These are phyloP conservation scores for Triplophysa tibetana DNA, from an alignment of 2,113 vertebrate genomes.

Conservation along the genomic window DNA sequence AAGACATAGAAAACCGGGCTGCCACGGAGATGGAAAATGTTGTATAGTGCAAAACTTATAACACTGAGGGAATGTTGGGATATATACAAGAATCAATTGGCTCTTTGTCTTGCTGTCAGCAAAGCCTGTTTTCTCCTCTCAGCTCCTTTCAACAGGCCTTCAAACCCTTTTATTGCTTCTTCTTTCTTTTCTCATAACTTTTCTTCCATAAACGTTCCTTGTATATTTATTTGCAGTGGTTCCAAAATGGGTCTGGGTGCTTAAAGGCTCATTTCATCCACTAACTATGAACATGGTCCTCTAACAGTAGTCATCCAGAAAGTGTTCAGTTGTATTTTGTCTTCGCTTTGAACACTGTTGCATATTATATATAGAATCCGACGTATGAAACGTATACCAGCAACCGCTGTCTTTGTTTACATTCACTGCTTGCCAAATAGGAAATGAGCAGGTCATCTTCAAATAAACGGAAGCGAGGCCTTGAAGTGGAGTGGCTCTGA, in stretches of 20 bases:
- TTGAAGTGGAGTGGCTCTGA: conserved; percentile 8
- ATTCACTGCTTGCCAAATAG: conserved; percentile 8
- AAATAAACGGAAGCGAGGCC: conserved; percentile 29
- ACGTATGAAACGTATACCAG: neutral
- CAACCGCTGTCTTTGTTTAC: neutral
- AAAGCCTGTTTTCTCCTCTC: neutral
- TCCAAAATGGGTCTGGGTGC: neutral
- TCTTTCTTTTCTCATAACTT: neutral
- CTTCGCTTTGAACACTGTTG: too few species aligned
- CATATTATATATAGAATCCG: neutral
- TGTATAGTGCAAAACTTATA: neutral
- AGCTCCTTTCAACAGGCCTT: neutral
- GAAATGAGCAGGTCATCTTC: conserved; percentile 9
- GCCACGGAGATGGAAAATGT: neutral
- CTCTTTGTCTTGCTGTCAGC: neutral
- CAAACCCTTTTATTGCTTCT: neutral
- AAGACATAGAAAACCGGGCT: neutral
- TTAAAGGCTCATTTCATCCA: too few species aligned
- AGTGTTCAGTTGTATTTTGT: too few species aligned
- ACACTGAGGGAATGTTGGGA: neutral
- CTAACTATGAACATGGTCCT: too few species aligned
- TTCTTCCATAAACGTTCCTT: too few species aligned
- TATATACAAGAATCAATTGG: neutral
- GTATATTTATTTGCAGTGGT: neutral
- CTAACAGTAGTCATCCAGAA: too few species aligned